phyloP scores from a whole-genome alignment of 1,140 invertebrate genomes.

The Drosophila truncata region DNA sequence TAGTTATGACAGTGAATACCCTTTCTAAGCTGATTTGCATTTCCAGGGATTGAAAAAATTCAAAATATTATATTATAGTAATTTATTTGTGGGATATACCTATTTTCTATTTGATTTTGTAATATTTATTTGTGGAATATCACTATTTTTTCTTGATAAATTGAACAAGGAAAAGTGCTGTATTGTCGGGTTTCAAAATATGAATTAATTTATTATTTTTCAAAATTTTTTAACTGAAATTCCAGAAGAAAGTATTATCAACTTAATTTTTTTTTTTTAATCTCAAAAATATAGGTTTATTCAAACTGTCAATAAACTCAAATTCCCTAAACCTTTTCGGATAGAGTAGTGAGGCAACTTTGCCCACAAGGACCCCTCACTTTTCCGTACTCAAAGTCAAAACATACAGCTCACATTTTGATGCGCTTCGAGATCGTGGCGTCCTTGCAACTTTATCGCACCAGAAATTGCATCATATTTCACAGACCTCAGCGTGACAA shows the following conservation, averaged over 20 bases:
- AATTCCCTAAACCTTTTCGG: neutral
- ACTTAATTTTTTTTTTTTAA: no score
- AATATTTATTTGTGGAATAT: neutral
- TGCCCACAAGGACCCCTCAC: constrained; percentile 19
- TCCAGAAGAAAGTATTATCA: no score
- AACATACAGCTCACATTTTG: constrained; percentile 62
- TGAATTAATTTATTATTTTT: neutral
- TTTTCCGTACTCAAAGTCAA: constrained; percentile 62
- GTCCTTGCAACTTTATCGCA: constrained; percentile 79
- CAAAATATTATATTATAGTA: neutral
- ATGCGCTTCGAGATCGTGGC: constrained; percentile 57
- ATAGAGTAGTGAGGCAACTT: constrained; percentile 29
- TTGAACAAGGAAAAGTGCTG: no score
- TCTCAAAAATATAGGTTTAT: neutral
- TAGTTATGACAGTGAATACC: constrained; percentile 40
- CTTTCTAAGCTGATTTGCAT: constrained; percentile 7
- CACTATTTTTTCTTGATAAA: no score
- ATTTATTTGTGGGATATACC: neutral
- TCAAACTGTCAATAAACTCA: neutral
- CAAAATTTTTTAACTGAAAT: no score
- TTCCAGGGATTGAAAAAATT: neutral
- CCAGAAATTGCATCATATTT: constrained; percentile 83
- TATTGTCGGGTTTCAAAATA: neutral
- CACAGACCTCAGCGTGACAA: constrained; percentile 69
- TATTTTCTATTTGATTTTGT: no score